A percentile compares a stretch with the other conserved stretches of the same genome.
Conservation (phyloP, 2,113 vertebrate genomes). For the Bothrops jararaca region DNA sequence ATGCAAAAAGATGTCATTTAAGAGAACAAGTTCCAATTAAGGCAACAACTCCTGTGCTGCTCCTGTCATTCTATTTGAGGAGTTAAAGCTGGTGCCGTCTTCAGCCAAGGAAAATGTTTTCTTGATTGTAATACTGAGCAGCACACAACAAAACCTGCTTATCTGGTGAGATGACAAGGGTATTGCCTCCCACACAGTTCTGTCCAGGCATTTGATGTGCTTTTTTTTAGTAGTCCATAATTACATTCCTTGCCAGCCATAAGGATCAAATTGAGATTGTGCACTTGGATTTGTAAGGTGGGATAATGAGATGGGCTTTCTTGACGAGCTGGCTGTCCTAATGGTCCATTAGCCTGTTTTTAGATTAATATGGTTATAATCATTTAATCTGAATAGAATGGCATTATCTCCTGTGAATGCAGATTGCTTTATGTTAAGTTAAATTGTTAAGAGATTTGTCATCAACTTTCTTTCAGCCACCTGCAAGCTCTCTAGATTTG, state of each 20-base stretch:
- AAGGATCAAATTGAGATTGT: conserved; percentile 32
- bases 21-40: conserved; percentile 48
- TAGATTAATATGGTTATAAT: conserved; percentile 15
- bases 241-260: conserved; percentile 37
- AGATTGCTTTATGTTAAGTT: conserved; percentile 8
- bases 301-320: conserved; percentile 18
- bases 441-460: conserved; percentile 16
- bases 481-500: not conserved
- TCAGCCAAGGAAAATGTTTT: conserved; percentile 29
- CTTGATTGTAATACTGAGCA: conserved; percentile 38
- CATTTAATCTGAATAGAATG: conserved; percentile 11
- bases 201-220: conserved; percentile 37
- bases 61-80: conserved; percentile 33
- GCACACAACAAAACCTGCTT: conserved; percentile 25
- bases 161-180: conserved; percentile 50
- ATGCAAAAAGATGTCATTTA: conserved; percentile 44
- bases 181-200: conserved; percentile 44
- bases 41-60: conserved; percentile 44
- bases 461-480: conserved; percentile 12
- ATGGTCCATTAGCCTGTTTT: conserved; percentile 3
- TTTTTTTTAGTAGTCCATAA: conserved; percentile 29
- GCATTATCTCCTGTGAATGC: conserved; percentile 5
- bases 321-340: conserved; percentile 4
- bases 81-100: conserved; percentile 33
- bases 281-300: conserved; percentile 26